phyloP scores from a whole-genome alignment of 1,140 invertebrate species.

The Drosophila parabipectinata region DNA sequence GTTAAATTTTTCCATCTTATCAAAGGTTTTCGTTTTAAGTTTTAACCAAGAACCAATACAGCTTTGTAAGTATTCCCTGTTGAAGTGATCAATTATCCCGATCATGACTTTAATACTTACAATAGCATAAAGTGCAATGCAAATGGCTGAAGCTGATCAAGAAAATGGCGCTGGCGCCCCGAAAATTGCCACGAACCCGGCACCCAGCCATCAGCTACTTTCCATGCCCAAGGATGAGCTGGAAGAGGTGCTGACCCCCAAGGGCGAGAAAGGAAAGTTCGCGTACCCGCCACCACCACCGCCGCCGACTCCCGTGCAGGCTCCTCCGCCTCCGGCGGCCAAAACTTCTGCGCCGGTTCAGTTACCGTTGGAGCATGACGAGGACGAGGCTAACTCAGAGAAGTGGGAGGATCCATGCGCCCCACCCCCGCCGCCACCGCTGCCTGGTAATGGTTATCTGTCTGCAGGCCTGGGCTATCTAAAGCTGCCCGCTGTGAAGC shows the following conservation, averaged over 20 bases:
- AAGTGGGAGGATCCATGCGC: conserved; percentile 74
- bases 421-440: conserved; percentile 66
- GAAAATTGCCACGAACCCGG: conserved; percentile 33
- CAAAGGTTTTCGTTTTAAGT: conserved; percentile 41
- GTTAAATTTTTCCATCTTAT: conserved; percentile 16
- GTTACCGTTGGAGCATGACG: conserved; percentile 46
- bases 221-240: conserved; percentile 18
- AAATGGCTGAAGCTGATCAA: conserved; percentile 61
- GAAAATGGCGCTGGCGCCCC: conserved; percentile 78
- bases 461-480: conserved; percentile 39
- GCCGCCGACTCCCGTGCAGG: conserved; percentile 73
- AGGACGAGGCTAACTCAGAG: conserved; percentile 66
- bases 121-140: conserved; percentile 44
- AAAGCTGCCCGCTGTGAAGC: conserved; percentile 53
- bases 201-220: conserved; percentile 24
- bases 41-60: conserved; percentile 19
- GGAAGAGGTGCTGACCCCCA: conserved; percentile 49
- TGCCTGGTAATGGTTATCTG: conserved; percentile 38
- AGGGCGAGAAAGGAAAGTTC: conserved; percentile 45
- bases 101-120: conserved; percentile 1
- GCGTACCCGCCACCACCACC: conserved; percentile 71
- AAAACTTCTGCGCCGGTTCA: conserved; percentile 2
- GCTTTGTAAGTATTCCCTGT: conserved; percentile 47
- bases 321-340: conserved; percentile 20
- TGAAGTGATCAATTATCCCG: not conserved